Evolutionary conservation across 2,113 vertebrate species (phyloP).

Genomic region (Aegithalos caudatus): DNA sequence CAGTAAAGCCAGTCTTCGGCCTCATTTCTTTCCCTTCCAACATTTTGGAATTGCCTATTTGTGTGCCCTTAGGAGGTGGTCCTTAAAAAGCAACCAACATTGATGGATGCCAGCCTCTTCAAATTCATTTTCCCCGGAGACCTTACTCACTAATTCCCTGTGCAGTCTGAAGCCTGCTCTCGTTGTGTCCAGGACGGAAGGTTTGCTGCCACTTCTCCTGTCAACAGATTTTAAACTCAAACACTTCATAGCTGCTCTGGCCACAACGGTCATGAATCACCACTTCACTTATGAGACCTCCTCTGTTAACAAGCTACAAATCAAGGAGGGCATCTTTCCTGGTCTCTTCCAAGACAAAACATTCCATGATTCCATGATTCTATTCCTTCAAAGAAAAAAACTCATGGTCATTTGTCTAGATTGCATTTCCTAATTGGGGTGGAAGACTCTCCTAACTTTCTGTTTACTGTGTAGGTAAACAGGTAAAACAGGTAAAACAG

Average conservation of each 20-base stretch:
- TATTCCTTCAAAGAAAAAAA: background rate
- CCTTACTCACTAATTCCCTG: background rate
- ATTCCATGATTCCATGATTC: background rate
- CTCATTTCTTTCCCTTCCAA: background rate
- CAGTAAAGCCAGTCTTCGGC: background rate
- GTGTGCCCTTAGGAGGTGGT: background rate
- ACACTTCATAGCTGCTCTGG: background rate
- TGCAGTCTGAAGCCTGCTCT: background rate
- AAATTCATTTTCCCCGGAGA: background rate
- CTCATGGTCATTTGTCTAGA: background rate
- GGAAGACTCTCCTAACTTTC: background rate
- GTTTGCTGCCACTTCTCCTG: background rate
- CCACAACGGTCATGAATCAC: background rate
- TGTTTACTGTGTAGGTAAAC: background rate
- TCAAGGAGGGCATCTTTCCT: background rate
- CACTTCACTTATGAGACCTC: background rate
- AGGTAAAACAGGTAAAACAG: too few species aligned
- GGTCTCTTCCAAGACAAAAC: background rate
- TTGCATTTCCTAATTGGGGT: background rate
- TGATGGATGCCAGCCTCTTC: background rate
- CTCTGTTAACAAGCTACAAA: background rate
- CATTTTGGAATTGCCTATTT: background rate
- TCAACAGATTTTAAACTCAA: background rate
- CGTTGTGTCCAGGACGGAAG: background rate
- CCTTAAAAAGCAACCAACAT: background rate